Base-by-base conservation (phyloP, 2,888 invertebrate genomes). In the Catocala sponsa region DNA sequence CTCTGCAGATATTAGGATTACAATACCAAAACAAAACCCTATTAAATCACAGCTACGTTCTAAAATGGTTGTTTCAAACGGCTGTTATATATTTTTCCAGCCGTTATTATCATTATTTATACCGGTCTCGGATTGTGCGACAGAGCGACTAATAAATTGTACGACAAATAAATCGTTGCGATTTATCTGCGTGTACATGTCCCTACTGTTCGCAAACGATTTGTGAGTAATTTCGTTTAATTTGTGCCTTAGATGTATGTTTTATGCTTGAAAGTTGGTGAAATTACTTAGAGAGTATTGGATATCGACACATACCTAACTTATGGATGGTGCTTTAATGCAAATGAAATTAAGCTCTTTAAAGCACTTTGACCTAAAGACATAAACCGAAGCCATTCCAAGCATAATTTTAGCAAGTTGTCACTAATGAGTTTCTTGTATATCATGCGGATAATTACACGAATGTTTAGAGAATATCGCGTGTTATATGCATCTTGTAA, bases 21-120 rank as follows among this genome's bases (percentile, higher is more conserved):
- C 25, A 25, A 25, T 25, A 25, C 25, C 4, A 50, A 68, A 62
- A 48, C 11, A 38, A 7, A 53, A 15, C 12, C 6, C 0, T 32
- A 6, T 50, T 53, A 65, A 63, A 61, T 75, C 57, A 50, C 67
- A 32, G 63, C 53, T 55, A 74, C 72, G 46, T 46, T 76, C 61
- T 65, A 65, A 68, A 75, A 59, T 68, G 68, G 71, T 65, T 67
- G 68, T 74, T 74, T 70, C 75, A 71, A 77, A 75, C 74, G 79
- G 69, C 71, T 80, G 59, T 54, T 66, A 51, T 80, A 78, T 81
- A 79, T 84, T 83, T 85, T 88, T 86, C 83, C 83, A 84, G 80
- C 73, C 70, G 78, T 81, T 83, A 87, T 88, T 84, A 84, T 83
- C 81, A 78, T 88, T 85, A 89, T 87, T 89, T 87, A 88, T 81